Conservation (phyloP, 2,888 invertebrate genomes). For the Spisula subtruncata region DNA sequence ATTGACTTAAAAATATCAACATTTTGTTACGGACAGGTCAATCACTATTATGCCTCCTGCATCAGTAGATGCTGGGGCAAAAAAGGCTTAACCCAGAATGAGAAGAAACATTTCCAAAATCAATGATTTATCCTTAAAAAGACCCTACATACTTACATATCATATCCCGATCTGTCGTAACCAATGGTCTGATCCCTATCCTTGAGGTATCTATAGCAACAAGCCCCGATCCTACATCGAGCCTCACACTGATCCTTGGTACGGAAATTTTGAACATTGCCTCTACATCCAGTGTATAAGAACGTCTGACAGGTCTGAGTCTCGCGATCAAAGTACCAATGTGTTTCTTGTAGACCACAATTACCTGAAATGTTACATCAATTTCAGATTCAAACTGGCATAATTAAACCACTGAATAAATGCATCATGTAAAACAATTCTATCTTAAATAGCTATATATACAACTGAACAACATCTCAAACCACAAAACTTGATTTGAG, state of each 20-base stretch:
- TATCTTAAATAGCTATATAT: too few relatives aligned
- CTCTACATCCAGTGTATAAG: conserved; percentile 82
- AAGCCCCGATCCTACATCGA: conserved; percentile 82
- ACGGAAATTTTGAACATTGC: conserved; percentile 83
- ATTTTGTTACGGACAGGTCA: too few relatives aligned
- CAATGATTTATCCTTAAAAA: too few relatives aligned
- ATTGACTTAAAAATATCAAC: too few relatives aligned
- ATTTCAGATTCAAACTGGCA: too few relatives aligned
- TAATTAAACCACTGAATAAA: too few relatives aligned
- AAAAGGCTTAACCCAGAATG: neutral
- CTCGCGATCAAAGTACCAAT: conserved; percentile 82
- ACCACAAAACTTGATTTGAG: too few relatives aligned
- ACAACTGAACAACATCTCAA: too few relatives aligned
- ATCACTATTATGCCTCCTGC: too few relatives aligned
- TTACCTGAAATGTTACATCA: conserved; percentile 67
- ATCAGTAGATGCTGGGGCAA: neutral
- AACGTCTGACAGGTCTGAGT: conserved; percentile 79
- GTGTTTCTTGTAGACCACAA: conserved; percentile 71
- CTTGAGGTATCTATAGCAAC: conserved; percentile 80
- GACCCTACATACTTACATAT: conserved; percentile 79
- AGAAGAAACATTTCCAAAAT: neutral
- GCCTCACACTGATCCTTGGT: conserved; percentile 77
- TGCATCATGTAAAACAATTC: too few relatives aligned
- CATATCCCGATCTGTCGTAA: conserved; percentile 81
- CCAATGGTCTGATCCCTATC: conserved; percentile 75